Evolutionary conservation across 2,888 invertebrate species (phyloP), one percentile per base, ranked within the genome.

Genomic region (Megamerina dolium): DNA sequence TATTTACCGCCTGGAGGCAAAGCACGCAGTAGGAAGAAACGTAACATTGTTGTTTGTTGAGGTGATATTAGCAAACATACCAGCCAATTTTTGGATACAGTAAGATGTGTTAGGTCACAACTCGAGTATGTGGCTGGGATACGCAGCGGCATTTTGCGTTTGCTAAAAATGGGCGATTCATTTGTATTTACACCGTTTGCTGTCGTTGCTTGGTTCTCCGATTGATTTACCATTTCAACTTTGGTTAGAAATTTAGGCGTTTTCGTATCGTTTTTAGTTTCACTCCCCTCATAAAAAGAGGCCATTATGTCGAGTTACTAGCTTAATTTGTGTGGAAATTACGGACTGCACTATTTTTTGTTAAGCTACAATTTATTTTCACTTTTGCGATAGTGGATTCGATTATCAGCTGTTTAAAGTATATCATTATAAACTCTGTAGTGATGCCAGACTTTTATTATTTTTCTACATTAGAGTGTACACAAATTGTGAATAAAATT

Each of bases 61-160:
- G 86, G 83, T 63, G 88, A 89, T 14, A 83, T 82, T 83, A 93
- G 85, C 2, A 87, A 84, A 53, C 93, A 79, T 1, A 88, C 83
- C 41, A 94, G 74, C 64, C 83, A 83, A 65, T 90, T 89, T 62
- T 83, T 92, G 23, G 85, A 81, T 5, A 90, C 87, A 3, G 80
- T 82, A 43, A 92, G 76, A 63, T 91, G 87, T 3, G 83, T 82
- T 50, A 95, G 84, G 48, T 81, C 77, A 2, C 56, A 60, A 3
- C 63, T 63, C 3, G 48, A 53, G 34, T 57, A 60, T 17, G 52
- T 42, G 55, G 85, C 84, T 0, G 85, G 79, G 2, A 93, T 87
- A 46, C 82, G 81, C 52, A 89, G 82, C 57, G 83, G 83, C 71
- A 89, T 85, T 68, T 83, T 85, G 52, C 86, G 82, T 67, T 87